These are phyloP conservation scores for Zeuzera pyrina DNA, from an alignment of 2,888 invertebrate species.

Conservation along the genomic window DNA sequence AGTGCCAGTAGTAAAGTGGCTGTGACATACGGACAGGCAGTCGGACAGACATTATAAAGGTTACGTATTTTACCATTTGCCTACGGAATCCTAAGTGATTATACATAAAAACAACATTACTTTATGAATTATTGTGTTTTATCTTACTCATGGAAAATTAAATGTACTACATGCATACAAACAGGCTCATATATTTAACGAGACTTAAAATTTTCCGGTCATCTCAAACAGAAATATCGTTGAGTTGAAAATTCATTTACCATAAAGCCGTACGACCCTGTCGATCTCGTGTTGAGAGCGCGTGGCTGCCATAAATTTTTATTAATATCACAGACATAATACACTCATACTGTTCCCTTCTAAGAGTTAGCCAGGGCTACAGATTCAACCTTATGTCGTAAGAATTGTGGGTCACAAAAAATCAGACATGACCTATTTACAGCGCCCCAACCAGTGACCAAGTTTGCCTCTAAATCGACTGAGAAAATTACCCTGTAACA, in stretches of 20 bases:
- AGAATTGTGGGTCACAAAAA: slow-evolving; percentile 7
- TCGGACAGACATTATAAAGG: too few relatives aligned
- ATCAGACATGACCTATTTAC: slow-evolving; percentile 15
- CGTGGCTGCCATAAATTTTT: slow-evolving; percentile 26
- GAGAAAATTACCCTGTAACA: not conserved
- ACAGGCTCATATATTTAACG: too few relatives aligned
- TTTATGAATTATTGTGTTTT: too few relatives aligned
- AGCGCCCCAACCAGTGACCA: slow-evolving; percentile 13
- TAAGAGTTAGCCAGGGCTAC: slow-evolving; percentile 4
- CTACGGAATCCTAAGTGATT: too few relatives aligned
- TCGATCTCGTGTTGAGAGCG: slow-evolving; percentile 6
- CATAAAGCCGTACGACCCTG: slow-evolving; percentile 25
- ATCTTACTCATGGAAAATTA: too few relatives aligned
- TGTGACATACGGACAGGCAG: too few relatives aligned
- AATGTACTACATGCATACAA: too few relatives aligned
- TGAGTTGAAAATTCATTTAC: slow-evolving; percentile 4
- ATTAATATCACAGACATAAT: slow-evolving; percentile 22
- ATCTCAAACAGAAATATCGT: slow-evolving; percentile 1
- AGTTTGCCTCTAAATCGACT: slow-evolving; percentile 9
- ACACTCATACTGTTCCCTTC: too few relatives aligned
- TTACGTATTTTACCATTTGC: too few relatives aligned
- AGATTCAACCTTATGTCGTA: slow-evolving; percentile 16
- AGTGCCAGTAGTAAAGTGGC: too few relatives aligned
- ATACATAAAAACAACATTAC: too few relatives aligned
- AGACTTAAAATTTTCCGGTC: slow-evolving; percentile 1